phyloP scores from a whole-genome alignment of 2,888 invertebrate species.

The Lottia scabra region DNA sequence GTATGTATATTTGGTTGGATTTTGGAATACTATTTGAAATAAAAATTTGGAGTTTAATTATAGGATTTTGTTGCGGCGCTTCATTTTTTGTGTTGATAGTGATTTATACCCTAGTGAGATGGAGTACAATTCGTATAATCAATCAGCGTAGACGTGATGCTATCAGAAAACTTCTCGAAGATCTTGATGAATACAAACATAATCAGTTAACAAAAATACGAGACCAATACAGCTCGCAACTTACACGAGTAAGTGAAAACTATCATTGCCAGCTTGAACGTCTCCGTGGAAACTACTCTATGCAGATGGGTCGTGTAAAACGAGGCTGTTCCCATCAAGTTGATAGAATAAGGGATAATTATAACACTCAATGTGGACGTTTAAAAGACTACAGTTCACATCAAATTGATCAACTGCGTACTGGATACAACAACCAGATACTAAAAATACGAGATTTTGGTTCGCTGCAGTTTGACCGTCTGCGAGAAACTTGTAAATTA shows the following conservation, averaged over 20 bases:
- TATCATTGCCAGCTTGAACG: slow-evolving; percentile 74
- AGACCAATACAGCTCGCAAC: slow-evolving; percentile 61
- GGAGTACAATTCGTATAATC: slow-evolving; percentile 47
- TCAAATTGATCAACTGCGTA: slow-evolving; percentile 93
- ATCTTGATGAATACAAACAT: slow-evolving; percentile 60
- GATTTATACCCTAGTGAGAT: slow-evolving; percentile 78
- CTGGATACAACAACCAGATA: slow-evolving; percentile 94
- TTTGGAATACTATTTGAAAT: slow-evolving; percentile 86
- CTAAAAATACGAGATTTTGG: slow-evolving; percentile 95
- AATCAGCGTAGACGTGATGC: slow-evolving; percentile 68
- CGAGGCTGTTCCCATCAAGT: slow-evolving; percentile 95
- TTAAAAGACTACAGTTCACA: slow-evolving; percentile 91
- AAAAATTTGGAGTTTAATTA: slow-evolving; percentile 84
- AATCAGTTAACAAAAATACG: slow-evolving; percentile 58
- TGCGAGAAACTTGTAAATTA: slow-evolving; percentile 94
- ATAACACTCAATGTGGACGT: slow-evolving; percentile 87
- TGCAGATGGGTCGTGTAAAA: slow-evolving; percentile 87
- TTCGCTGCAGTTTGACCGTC: slow-evolving; percentile 87
- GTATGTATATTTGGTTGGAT: slow-evolving; percentile 78
- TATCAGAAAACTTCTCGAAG: slow-evolving; percentile 70
- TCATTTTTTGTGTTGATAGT: slow-evolving; percentile 85
- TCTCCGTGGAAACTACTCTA: slow-evolving; percentile 90
- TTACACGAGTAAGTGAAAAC: slow-evolving; percentile 59
- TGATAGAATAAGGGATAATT: slow-evolving; percentile 93
- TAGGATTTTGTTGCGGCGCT: slow-evolving; percentile 84